Evolutionary conservation across 2,797 vertebrate species (phyloP), one percentile per base, ranked within the genome.

Genomic region (Potorous gilbertii): DNA sequence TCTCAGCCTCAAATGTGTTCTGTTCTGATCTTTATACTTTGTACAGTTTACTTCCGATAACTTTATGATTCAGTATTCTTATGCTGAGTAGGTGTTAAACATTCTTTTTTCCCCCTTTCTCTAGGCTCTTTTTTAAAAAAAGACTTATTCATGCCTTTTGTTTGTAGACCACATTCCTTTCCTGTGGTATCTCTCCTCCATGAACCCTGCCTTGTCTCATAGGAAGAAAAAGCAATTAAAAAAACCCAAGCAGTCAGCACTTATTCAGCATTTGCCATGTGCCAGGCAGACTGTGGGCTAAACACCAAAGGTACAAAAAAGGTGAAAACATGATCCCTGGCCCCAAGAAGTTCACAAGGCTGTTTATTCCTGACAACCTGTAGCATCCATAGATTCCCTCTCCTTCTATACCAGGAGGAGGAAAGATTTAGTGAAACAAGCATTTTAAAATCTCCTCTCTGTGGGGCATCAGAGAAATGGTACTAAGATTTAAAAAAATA

Each of bases 21-120:
- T 56, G 66, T 9, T 34, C 50, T 81, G 40, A 92, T 90, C 29
- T 50, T 97, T 93, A 90, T 50, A n/a, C 50, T 46, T 50, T 90
- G 55, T 21, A 46, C 1, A 62, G 9, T 93, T 90, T 56, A 66
- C 54, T 55, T 54, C n/a, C 4, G n/a, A 0, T 93, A 93, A 92
- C 66, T 97, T 94, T 94, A 91, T 94, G 52, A 59, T 57, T 81
- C 74, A 92, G 40, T 29, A 5, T 87, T 95, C 96, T 92, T 93
- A 13, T 62, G 93, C 55, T 93, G 62, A 90, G 6, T 93, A 16
- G 29, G 11, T 96, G 91, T 87, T 50, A 87, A 46, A 50, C 3
- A 50, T 8, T 50, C 24, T 27, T 21, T 56, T 29, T 3, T 13
- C 2, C 24, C 40, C 40, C 74, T 81, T 81, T 28, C 40, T 50